Evolutionary conservation across 2,113 vertebrate genomes (phyloP), one percentile per base, ranked within the genome.

Genomic region (Tylochromis polylepis): DNA sequence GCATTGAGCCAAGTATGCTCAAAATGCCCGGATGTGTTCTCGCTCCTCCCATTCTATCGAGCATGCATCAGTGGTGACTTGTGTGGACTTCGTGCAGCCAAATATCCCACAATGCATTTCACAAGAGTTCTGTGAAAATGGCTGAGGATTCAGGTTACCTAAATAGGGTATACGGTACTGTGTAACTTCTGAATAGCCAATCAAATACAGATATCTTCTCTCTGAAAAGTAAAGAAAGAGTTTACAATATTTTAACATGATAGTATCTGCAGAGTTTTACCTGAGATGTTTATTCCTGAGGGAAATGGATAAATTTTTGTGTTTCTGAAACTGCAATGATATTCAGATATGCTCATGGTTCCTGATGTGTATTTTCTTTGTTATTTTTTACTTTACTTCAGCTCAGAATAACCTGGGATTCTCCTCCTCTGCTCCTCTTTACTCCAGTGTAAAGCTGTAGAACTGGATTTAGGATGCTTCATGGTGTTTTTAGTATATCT

Each of bases 301-400:
- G 8, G 56, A 57, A 27, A 57, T 57, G 22, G 12, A 58, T 58
- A 58, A 0, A 24, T 29, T 0, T 15, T 58, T 58, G 12, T 29
- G 56, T 0, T 58, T 58, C 15, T 15, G 24, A 58, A 58, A 58
- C 56, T 29, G 24, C 24, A 58, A 12, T 58, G 12, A 58, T 58
- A 15, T 0, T 34, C 31, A 6, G 0, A 58, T 29, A 58, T 15
- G 14, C 56, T 15, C 12, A 16, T 29, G 12, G 12, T 58, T 58
- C 27, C 12, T 58, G 53, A 11, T 22, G 53, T 51, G 53, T 27
- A 2, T 58, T 27, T 58, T 58, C 24, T 58, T 56, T 24, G 1
- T 56, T 58, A 24, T 0, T 58, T 58, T 27, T 34, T 6, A 34
- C 24, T 58, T 58, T 4, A 27, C 56, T 58, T 27, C 6, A 58